These are phyloP conservation scores for Paratilapia polleni DNA, from an alignment of 2,113 vertebrate species.

Conservation along the genomic window DNA sequence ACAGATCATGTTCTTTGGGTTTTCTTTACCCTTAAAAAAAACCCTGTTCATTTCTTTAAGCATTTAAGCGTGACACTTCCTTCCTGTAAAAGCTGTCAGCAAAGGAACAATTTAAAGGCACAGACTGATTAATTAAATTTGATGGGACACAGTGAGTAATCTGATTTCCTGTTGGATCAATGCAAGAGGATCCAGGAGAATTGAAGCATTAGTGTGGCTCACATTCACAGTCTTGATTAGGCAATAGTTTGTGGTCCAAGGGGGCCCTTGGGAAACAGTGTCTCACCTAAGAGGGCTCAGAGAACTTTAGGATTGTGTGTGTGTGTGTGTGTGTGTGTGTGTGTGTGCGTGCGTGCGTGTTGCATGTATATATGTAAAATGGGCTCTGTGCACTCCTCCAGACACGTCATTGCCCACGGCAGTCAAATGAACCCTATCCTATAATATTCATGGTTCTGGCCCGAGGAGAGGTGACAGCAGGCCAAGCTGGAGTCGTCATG, in stretches of 20 bases:
- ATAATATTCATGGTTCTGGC: slow-evolving; percentile 52
- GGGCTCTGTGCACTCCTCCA: slow-evolving; percentile 12
- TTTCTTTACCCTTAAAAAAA: background rate
- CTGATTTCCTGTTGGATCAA: slow-evolving; percentile 59
- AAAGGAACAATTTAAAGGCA: slow-evolving; percentile 27
- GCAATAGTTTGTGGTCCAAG: slow-evolving; percentile 48
- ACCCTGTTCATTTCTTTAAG: background rate
- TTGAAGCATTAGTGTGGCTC: slow-evolving; percentile 45
- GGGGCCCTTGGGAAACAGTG: slow-evolving; percentile 31
- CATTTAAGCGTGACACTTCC: background rate
- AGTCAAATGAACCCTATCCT: slow-evolving; percentile 54
- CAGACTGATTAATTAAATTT: slow-evolving; percentile 51
- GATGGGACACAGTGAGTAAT: slow-evolving; percentile 58
- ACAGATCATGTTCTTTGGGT: background rate
- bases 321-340: background rate
- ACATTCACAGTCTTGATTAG: slow-evolving; percentile 48
- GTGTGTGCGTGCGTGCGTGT: background rate
- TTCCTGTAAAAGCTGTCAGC: slow-evolving; percentile 1
- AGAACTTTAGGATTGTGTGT: slow-evolving; percentile 24
- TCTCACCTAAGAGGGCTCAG: slow-evolving; percentile 38
- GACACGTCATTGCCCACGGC: slow-evolving; percentile 45
- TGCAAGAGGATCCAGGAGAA: slow-evolving; percentile 53
- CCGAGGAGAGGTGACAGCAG: slow-evolving; percentile 69
- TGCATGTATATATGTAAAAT: background rate
- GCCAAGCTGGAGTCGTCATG: slow-evolving; percentile 62